Evolutionary conservation across 2,113 vertebrate species (phyloP), one percentile per base, ranked within the genome.

Genomic region (Indicator indicator): DNA sequence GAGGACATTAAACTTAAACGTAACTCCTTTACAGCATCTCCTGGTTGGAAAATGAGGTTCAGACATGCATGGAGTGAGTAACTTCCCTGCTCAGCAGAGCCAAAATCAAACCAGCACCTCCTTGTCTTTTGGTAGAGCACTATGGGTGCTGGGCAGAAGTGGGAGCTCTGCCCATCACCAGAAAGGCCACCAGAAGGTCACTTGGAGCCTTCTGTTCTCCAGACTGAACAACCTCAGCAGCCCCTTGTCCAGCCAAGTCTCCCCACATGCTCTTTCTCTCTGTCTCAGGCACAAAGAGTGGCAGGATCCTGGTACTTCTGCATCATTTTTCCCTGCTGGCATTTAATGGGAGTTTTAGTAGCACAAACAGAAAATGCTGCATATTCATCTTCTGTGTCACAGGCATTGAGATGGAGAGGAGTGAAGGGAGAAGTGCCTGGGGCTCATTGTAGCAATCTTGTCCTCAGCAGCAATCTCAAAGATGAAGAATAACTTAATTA

Each of bases 401-500:
- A 76, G 90, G 72, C 83, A 60, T 28, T 36, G 84, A 93, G 84
- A 95, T 63, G 84, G 76, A 95, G 96, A 93, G 78, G 67, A 93
- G 60, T 59, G 83, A 88, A 68, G 58, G 84, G 83, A 96, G 90
- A 92, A 92, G 91, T 0, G 62, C 93, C 94, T 86, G 5, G 0
- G 86, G 90, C 93, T 95, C 28, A 1, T 91, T 86, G 90, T 94
- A 91, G 73, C 93, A 67, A 86, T 91, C 94, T 88, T 36, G 23
- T 95, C 90, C 88, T 96, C 56, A 0, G 88, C 86, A 93, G 81
- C 50, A 32, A 90, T 92, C 83, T 83, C 36, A 0, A 71, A 90
- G 92, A 95, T 96, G 94, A 95, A 91, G 92, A 89, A 95, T 92
- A 95, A 88, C 90, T 95, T 95, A 88, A 95, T 95, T 95, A 95